Evolutionary conservation across 2,113 vertebrate species (phyloP).

Genomic region (Onychostruthus taczanowskii): DNA sequence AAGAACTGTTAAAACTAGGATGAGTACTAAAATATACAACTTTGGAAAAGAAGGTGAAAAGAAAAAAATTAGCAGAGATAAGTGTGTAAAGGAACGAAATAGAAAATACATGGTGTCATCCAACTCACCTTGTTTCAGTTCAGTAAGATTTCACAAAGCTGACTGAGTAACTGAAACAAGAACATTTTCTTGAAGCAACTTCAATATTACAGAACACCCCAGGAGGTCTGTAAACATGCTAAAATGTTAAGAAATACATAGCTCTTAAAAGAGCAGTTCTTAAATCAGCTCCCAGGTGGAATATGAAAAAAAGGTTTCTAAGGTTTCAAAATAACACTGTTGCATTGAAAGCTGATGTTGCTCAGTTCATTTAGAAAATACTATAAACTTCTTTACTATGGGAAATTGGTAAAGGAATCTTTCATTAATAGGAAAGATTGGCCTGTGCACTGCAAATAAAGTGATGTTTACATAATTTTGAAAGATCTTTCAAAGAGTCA

Average conservation of each 20-base stretch:
- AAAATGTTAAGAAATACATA: conserved; percentile 68
- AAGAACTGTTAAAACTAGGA: not conserved
- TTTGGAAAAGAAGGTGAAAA: not conserved
- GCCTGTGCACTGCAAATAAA: conserved; percentile 54
- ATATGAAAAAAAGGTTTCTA: conserved; percentile 30
- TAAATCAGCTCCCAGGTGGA: conserved; percentile 55
- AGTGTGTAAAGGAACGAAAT: not conserved
- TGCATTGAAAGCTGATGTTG: conserved; percentile 43
- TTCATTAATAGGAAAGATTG: conserved; percentile 69
- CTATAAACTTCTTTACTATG: conserved; percentile 60
- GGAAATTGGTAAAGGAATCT: conserved; percentile 65
- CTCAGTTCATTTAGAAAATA: conserved; percentile 64
- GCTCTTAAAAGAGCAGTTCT: conserved; percentile 60
- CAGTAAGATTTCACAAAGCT: not conserved
- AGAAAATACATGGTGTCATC: not conserved
- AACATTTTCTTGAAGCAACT: conserved; percentile 6
- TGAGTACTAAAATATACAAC: not conserved
- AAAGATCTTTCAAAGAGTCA: conserved; percentile 53
- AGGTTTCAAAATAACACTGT: conserved; percentile 45
- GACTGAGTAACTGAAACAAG: not conserved
- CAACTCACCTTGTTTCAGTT: not conserved
- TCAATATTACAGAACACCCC: not conserved
- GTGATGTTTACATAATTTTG: conserved; percentile 60
- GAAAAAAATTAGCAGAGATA: not conserved
- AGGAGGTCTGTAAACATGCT: conserved; percentile 58